Percentiles rank a stretch among this genome's conserved stretches.
These are phyloP conservation scores for Pachyrhynchus sulphureomaculatus DNA, from an alignment of 1,140 invertebrate genomes.

Conservation along the genomic window DNA sequence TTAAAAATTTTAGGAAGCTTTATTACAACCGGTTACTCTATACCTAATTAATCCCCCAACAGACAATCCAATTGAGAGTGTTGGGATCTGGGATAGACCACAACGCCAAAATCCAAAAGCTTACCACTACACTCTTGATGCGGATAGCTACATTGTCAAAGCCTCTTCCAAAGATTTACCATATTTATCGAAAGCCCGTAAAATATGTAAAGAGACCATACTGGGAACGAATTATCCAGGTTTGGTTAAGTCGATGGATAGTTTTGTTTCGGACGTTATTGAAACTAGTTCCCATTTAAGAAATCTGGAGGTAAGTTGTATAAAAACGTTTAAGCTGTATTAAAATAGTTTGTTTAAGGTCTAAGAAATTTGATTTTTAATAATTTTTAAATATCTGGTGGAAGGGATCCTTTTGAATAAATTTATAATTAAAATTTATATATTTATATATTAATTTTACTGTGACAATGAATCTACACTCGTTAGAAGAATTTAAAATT, in stretches of 20 bases:
- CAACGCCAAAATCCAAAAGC: conserved; percentile 52
- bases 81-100: conserved; percentile 59
- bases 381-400: too few relatives aligned
- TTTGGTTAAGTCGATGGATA: conserved; percentile 62
- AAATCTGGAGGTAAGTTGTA: conserved; percentile 59
- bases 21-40: conserved; percentile 57
- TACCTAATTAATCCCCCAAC: conserved; percentile 51
- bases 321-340: not conserved
- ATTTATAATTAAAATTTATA: too few relatives aligned
- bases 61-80: conserved; percentile 49
- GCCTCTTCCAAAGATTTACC: conserved; percentile 27
- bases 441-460: too few relatives aligned
- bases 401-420: too few relatives aligned
- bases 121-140: conserved; percentile 57
- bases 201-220: conserved; percentile 64
- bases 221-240: conserved; percentile 57
- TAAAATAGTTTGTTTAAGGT: too few relatives aligned
- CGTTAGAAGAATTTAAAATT: too few relatives aligned
- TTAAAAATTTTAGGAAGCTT: conserved; percentile 53
- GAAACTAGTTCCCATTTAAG: conserved; percentile 64
- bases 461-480: too few relatives aligned
- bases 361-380: too few relatives aligned
- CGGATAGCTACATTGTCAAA: conserved; percentile 47
- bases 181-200: conserved; percentile 60
- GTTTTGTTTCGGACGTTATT: conserved; percentile 64